A percentile compares a stretch with the other conserved stretches of the same genome.
Conservation (phyloP, 64 coral and sea anemone genomes). For the Montipora cactus region DNA sequence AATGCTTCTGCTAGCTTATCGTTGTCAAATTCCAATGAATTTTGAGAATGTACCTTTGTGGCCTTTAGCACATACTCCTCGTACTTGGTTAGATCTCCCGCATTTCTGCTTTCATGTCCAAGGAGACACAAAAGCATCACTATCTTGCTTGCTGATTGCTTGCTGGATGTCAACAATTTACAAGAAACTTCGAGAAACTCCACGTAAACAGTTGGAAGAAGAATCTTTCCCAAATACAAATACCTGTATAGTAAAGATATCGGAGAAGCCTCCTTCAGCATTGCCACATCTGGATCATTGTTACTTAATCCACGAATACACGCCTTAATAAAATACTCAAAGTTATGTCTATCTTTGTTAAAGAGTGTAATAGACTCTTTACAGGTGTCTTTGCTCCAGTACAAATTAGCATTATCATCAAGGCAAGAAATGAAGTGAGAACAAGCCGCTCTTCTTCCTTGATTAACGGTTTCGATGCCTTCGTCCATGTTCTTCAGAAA, state of each 20-base stretch:
- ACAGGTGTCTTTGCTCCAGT: conserved; percentile 43
- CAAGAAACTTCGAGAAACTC: not conserved
- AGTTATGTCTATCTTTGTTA: conserved; percentile 43
- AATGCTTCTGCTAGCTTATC: conserved; percentile 11
- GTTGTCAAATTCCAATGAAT: conserved; percentile 2
- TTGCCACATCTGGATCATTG: not conserved
- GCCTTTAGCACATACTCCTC: not conserved
- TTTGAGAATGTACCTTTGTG: not conserved
- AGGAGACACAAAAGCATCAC: conserved; percentile 39
- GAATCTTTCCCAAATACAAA: conserved; percentile 40
- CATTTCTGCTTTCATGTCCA: conserved; percentile 54
- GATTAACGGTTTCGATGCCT: not conserved
- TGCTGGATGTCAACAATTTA: not conserved
- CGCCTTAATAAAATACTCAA: conserved; percentile 49
- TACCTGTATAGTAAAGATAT: conserved; percentile 10
- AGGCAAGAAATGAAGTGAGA: conserved; percentile 16
- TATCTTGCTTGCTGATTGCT: not conserved
- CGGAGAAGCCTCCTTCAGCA: not conserved
- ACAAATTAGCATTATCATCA: not conserved
- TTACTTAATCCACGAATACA: not conserved
- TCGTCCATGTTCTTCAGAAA: conserved; percentile 21
- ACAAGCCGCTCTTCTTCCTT: not conserved
- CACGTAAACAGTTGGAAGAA: conserved; percentile 30
- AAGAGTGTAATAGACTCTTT: conserved; percentile 49
- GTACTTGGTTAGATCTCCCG: conserved; percentile 12